A percentile compares a stretch with the other conserved stretches of the same genome.
These are phyloP conservation scores for Cephus pygmeus DNA, from an alignment of 2,888 invertebrate species.

Conservation along the genomic window DNA sequence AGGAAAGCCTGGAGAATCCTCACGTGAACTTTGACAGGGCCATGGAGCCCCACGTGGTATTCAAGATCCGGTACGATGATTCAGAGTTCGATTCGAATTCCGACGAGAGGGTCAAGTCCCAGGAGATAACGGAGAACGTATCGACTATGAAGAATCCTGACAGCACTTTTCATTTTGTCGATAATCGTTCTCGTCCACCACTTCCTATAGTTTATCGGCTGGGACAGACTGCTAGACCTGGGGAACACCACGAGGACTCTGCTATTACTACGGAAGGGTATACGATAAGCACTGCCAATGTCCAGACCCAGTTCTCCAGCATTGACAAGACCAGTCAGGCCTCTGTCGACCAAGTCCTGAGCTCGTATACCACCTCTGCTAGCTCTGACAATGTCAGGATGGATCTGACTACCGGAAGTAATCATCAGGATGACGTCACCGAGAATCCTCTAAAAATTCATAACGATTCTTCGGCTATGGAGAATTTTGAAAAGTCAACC, in stretches of 20 bases:
- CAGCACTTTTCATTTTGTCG: conserved; percentile 40
- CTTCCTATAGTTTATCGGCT: conserved; percentile 39
- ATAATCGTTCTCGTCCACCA: conserved; percentile 17
- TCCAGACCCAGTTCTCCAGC: background rate
- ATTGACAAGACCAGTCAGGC: background rate
- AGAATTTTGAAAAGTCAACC: background rate
- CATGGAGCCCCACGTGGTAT: conserved; percentile 59
- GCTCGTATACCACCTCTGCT: background rate
- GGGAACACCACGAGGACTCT: background rate
- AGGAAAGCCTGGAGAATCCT: conserved; percentile 18
- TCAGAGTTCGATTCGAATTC: conserved; percentile 55
- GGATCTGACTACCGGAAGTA: background rate
- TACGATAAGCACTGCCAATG: background rate
- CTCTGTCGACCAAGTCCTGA: background rate
- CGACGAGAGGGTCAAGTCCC: conserved; percentile 35
- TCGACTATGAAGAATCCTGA: conserved; percentile 22
- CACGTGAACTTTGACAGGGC: conserved; percentile 45
- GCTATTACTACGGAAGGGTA: background rate
- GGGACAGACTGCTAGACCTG: conserved; percentile 13
- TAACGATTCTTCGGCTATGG: background rate
- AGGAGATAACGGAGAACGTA: background rate
- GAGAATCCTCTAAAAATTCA: background rate
- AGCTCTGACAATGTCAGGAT: background rate
- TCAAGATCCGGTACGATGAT: conserved; percentile 59
- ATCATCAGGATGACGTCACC: background rate